Percentiles rank a stretch among this genome's conserved stretches.
phyloP scores from a whole-genome alignment of 2,888 invertebrate species.

The Phasia obesa region DNA sequence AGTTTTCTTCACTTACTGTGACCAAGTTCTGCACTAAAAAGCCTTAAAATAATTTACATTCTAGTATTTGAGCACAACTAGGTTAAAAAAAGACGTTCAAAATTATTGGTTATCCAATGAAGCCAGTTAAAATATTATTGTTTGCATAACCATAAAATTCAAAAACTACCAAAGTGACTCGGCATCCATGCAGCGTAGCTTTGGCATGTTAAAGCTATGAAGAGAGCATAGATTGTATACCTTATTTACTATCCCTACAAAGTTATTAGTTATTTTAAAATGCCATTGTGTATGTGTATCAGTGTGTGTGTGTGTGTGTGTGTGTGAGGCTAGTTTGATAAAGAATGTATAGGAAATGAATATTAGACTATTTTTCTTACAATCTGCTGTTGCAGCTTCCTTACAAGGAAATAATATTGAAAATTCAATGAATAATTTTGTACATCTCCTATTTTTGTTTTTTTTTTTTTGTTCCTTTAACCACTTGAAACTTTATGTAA shows the following conservation, averaged over 20 bases:
- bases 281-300: not conserved
- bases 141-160: constrained; percentile 23
- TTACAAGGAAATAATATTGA: constrained; percentile 45
- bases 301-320: not conserved
- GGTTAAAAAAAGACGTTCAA: constrained; percentile 1
- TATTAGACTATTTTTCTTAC: constrained; percentile 19
- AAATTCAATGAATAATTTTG: constrained; percentile 61
- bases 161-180: constrained; percentile 10
- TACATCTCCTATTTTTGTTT: too few relatives aligned
- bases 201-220: not conserved
- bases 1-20: too few relatives aligned
- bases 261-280: constrained; percentile 9
- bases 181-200: not conserved
- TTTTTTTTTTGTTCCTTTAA: not conserved
- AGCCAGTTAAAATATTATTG: constrained; percentile 24
- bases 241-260: constrained; percentile 18
- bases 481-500: constrained; percentile 41
- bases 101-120: constrained; percentile 23
- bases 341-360: constrained; percentile 10
- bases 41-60: too few relatives aligned
- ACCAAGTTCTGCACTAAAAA: too few relatives aligned
- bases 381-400: constrained; percentile 49
- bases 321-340: not conserved
- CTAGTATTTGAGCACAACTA: not conserved
- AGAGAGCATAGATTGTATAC: not conserved